Evolutionary conservation across 2,113 vertebrate species (phyloP).

Genomic region (Tenrec ecaudatus): DNA sequence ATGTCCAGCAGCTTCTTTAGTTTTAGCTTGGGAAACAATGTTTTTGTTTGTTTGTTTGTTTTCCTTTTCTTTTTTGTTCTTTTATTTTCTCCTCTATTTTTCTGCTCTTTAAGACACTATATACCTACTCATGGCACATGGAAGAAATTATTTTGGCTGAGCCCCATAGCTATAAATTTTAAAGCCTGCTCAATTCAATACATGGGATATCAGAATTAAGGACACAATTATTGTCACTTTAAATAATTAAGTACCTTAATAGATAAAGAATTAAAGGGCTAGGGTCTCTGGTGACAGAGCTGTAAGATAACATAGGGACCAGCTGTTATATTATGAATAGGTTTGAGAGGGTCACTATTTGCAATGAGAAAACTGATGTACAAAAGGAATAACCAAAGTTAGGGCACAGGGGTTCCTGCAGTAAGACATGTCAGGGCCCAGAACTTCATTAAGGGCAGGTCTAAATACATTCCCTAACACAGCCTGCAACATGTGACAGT

Average conservation of each 20-base stretch:
- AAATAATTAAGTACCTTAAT: background rate
- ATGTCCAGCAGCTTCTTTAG: constrained; percentile 67
- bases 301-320: no score
- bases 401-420: no score
- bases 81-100: background rate
- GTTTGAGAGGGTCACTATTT: no score
- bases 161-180: background rate
- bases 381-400: no score
- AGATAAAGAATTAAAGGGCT: background rate
- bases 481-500: no score
- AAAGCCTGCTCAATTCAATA: background rate
- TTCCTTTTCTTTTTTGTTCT: background rate
- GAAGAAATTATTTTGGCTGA: background rate
- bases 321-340: no score
- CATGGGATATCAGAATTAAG: background rate
- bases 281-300: no score
- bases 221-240: background rate
- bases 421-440: no score
- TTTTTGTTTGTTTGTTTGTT: background rate
- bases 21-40: constrained; percentile 45
- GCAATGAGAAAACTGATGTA: no score
- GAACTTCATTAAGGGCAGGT: no score
- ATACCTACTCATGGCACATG: background rate
- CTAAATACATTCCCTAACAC: no score
- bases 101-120: background rate